Evolutionary conservation across 2,113 vertebrate species (phyloP).

Genomic region (Abramis brama): DNA sequence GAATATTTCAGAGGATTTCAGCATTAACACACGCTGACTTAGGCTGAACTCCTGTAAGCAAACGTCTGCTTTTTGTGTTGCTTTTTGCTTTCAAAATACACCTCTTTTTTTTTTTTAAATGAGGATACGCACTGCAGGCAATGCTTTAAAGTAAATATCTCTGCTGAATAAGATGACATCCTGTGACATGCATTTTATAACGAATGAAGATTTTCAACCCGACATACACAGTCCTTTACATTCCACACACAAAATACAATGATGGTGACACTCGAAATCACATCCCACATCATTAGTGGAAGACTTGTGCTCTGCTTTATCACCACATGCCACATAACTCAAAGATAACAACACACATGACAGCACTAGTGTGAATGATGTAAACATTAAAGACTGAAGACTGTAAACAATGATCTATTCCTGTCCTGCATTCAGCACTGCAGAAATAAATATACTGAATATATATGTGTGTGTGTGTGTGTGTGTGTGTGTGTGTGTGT

Average conservation of each 20-base stretch:
- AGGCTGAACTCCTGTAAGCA: background rate
- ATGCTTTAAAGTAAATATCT: background rate
- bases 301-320: background rate
- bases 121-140: background rate
- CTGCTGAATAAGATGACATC: background rate
- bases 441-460: background rate
- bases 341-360: background rate
- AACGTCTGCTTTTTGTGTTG: background rate
- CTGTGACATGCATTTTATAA: background rate
- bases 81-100: background rate
- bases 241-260: background rate
- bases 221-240: background rate
- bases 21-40: too few relatives aligned
- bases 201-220: background rate
- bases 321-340: background rate
- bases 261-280: background rate
- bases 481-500: too few relatives aligned
- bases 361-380: background rate
- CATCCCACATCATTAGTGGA: constrained; percentile 10
- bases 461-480: too few relatives aligned
- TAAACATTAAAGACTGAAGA: background rate
- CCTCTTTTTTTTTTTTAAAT: background rate
- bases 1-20: background rate
- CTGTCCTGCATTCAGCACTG: background rate
- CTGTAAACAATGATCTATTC: background rate